Conservation (phyloP, 53 echinoderm and acorn worm genomes). For the Astropecten irregularis region DNA sequence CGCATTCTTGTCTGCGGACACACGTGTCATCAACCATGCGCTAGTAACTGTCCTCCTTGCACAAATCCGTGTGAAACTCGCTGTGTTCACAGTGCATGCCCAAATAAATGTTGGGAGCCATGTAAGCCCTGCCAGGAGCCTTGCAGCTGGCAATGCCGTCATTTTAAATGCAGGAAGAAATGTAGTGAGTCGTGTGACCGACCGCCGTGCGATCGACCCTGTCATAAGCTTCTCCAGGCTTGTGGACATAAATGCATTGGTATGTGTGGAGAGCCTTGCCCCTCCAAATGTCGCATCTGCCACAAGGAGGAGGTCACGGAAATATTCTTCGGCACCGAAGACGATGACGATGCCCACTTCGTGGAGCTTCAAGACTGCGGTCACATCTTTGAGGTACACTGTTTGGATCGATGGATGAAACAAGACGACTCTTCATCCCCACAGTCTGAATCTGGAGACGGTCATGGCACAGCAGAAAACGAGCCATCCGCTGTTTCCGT, state of each 20-base stretch:
- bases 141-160: conserved; percentile 27
- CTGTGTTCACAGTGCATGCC: conserved; percentile 44
- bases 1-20: conserved; percentile 47
- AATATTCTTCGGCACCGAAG: conserved; percentile 69
- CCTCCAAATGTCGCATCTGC: conserved; percentile 74
- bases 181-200: conserved; percentile 81
- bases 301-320: conserved; percentile 61
- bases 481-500: conserved; percentile 1
- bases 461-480: not conserved
- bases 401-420: conserved; percentile 84
- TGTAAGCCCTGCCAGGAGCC: conserved; percentile 52
- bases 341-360: conserved; percentile 69
- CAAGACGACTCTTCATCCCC: not conserved
- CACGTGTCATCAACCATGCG: conserved; percentile 11
- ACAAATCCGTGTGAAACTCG: conserved; percentile 4
- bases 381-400: conserved; percentile 73
- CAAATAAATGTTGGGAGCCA: conserved; percentile 38
- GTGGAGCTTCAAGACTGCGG: conserved; percentile 80
- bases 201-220: conserved; percentile 70
- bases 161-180: conserved; percentile 23
- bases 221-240: conserved; percentile 32
- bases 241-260: conserved; percentile 85
- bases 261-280: conserved; percentile 86
- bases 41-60: conserved; percentile 54
- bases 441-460: not conserved